phyloP scores from a whole-genome alignment of 1,140 invertebrate genomes.

The Bursaphelenchus mucronatus region DNA sequence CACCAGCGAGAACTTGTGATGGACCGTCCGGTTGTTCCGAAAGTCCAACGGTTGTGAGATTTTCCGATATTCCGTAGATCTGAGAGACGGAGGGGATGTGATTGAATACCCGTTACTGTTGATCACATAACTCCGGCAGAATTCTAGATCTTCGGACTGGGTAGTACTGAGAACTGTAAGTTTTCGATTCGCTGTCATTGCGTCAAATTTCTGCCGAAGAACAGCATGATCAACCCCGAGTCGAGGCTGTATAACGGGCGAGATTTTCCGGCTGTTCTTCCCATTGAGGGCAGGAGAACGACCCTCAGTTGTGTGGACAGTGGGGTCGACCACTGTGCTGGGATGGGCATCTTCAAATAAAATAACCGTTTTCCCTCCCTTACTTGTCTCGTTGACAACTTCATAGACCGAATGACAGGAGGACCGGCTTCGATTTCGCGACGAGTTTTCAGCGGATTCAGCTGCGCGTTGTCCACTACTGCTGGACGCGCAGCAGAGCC shows the following conservation, averaged over 20 bases:
- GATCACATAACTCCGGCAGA: slow-evolving; percentile 6
- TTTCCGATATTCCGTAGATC: too few species aligned
- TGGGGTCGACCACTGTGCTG: not conserved
- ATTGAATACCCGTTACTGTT: not conserved
- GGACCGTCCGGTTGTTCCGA: too few species aligned
- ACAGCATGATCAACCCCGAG: not conserved
- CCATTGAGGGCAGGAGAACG: slow-evolving; percentile 5
- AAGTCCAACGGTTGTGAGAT: too few species aligned
- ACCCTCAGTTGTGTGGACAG: not conserved
- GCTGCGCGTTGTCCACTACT: slow-evolving; percentile 7
- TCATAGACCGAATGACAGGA: slow-evolving; percentile 20
- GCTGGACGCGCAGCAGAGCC: slow-evolving; percentile 27
- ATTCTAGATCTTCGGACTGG: not conserved
- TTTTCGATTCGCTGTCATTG: not conserved
- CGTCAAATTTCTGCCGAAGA: slow-evolving; percentile 5
- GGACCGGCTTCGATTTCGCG: slow-evolving; percentile 7
- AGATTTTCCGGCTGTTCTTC: slow-evolving; percentile 27
- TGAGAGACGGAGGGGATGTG: too few species aligned
- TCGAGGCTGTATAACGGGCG: slow-evolving; percentile 13
- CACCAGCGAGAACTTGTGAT: too few species aligned
- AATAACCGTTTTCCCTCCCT: slow-evolving; percentile 6
- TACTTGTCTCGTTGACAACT: slow-evolving; percentile 11
- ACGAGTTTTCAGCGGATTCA: not conserved
- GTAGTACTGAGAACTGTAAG: not conserved
- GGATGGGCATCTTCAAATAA: not conserved